Evolutionary conservation across 1,140 invertebrate genomes (phyloP), one percentile per base, ranked within the genome.

Genomic region (Myzus persicae): DNA sequence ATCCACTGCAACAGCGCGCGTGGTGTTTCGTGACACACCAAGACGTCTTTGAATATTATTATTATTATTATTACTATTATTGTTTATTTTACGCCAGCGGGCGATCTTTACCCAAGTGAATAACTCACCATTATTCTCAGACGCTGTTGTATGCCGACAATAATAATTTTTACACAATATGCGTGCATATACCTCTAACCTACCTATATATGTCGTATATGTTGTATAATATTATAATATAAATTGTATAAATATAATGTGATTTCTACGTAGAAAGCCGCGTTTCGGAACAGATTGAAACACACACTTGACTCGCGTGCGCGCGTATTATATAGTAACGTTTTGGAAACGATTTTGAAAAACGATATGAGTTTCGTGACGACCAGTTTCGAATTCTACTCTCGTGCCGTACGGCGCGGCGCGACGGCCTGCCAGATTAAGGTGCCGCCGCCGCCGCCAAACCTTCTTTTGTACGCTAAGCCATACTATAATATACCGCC

Each of bases 31-130:
- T 59, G 88, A 59, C 88, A 90, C 46, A 88, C 46, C 31, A 24
- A 89, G 87, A 89, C 87, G 44, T 89, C 44, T 89, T 51, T 59
- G 88, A 59, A 90, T 42, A 31, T 90, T 89, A 89, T 51, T 88
- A 48, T 89, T 90, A 89, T 88, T 88, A 48, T 89, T 89, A 89
- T 88, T 88, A 48, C 54, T 90, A 54, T 90, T 90, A 90, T 90
- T 42, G 88, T 90, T 90, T 90, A 88, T 42, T 51, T 89, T 48
- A 89, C 87, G 87, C 46, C 87, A 90, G 51, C 88, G 88, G 88
- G 88, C 51, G 88, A 90, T 90, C 88, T 90, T 54, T 90, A 59
- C 88, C 48, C 51, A 26, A 90, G 48, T 40, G 9, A 59, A 59
- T 90, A 90, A 90, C 88, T 59, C 88, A 42, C 88, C 31, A 40